Evolutionary conservation across 2,797 vertebrate species (phyloP), one percentile per base, ranked within the genome.

Genomic region (Muscicapa comitata): DNA sequence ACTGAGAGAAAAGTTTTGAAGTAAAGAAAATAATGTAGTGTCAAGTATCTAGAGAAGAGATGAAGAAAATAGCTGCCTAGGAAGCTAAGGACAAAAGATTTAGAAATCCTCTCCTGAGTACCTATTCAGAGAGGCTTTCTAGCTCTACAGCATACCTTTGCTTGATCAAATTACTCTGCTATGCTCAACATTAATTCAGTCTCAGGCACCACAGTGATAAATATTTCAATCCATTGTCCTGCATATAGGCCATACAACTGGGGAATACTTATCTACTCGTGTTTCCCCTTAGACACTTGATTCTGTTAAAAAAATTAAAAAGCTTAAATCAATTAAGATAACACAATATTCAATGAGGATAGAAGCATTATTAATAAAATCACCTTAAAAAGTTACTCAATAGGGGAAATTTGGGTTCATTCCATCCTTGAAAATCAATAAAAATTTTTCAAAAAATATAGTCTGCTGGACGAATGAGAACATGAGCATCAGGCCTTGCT

Each of bases 381-480:
- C 0, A 6, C 17, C 58, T 3, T 4, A 1, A 21, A 67, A 88
- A 67, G 13, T 62, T 53, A 47, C 10, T 65, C 15, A 12, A 9
- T 58, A 59, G 31, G 17, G 18, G 17, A 80, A 47, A 70, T 86
- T 71, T 33, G 33, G 11, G 19, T 68, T 77, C 59, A 48, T 67
- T 25, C 23, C 7, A 20, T 31, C 15, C n/a, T 65, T 66, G 38
- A 92, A 51, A 85, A 65, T 5, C 10, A 48, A 28, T 29, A 84
- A 21, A 7, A 37, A 3, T 7, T 65, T 82, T 29, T 0, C 4
- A n/a, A 59, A 71, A 74, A 6, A 6, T 12, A 2, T 6, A 8
- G 17, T 37, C 25, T 54, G 3, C 16, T 43, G 33, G 17, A 84
- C 72, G 31, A 61, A 71, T 7, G n/a, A 31, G 28, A 90, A 47